These are phyloP conservation scores for Plebejus argus DNA, from an alignment of 2,888 invertebrate genomes.

Conservation along the genomic window DNA sequence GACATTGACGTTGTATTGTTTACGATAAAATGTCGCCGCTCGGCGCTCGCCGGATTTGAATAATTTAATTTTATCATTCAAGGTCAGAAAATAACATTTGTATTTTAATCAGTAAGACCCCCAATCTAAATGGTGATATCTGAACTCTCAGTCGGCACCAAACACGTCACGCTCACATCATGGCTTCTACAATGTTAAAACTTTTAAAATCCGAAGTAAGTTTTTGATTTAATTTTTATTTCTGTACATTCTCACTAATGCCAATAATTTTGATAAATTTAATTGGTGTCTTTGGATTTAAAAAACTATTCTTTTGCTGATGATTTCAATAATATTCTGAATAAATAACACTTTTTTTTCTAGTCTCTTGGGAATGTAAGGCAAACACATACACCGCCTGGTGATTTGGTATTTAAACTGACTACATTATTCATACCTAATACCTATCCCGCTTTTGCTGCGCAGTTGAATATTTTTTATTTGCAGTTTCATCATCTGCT, in stretches of 20 bases:
- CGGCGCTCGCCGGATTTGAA: conserved; percentile 52
- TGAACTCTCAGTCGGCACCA: conserved; percentile 23
- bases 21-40: conserved; percentile 45
- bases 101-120: conserved; percentile 68
- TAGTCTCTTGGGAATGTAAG: conserved; percentile 40
- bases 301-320: background rate
- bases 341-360: conserved; percentile 38
- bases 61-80: conserved; percentile 72
- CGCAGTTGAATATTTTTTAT: conserved; percentile 56
- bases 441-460: conserved; percentile 48
- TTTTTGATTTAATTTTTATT: conserved; percentile 41
- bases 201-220: conserved; percentile 73
- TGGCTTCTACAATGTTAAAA: conserved; percentile 72
- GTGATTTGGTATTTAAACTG: conserved; percentile 60
- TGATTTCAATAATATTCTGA: conserved; percentile 14
- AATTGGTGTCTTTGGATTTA: conserved; percentile 18
- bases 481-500: conserved; percentile 51
- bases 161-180: conserved; percentile 45
- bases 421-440: conserved; percentile 59
- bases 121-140: conserved; percentile 31
- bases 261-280: background rate
- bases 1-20: background rate
- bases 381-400: conserved; percentile 54
- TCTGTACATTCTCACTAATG: conserved; percentile 27
- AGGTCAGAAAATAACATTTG: conserved; percentile 65